Conservation (phyloP, 2,797 vertebrate species). For the Dicrostonyx torquatus region DNA sequence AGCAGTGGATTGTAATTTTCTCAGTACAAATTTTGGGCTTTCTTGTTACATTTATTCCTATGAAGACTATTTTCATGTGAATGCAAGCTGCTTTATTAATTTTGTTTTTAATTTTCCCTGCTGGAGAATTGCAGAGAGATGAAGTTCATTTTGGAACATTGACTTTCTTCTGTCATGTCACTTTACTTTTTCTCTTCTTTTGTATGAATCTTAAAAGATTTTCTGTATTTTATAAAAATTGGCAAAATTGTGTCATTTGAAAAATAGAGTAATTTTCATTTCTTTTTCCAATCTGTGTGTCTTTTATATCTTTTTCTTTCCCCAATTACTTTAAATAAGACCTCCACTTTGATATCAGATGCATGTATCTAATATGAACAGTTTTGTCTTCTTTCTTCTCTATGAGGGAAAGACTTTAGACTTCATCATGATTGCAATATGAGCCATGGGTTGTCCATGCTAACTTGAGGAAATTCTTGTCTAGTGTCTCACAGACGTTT, state of each 20-base stretch:
- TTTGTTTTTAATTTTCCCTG: background rate
- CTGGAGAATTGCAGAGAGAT: background rate
- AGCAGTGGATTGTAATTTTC: background rate
- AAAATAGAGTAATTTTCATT: background rate
- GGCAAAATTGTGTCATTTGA: background rate
- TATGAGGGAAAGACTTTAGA: background rate
- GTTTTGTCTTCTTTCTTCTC: background rate
- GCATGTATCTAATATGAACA: background rate
- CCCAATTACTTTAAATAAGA: background rate
- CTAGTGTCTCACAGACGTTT: background rate
- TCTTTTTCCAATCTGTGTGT: background rate
- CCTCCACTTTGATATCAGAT: background rate
- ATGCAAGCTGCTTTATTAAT: background rate
- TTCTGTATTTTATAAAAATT: background rate
- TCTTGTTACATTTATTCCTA: background rate
- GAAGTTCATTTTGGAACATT: background rate
- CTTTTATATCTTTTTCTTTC: background rate
- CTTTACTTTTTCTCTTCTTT: background rate
- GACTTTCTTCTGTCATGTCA: background rate
- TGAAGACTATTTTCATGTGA: background rate
- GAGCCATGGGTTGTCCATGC: background rate
- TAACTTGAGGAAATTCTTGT: background rate
- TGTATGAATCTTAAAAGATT: background rate
- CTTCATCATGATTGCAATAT: background rate
- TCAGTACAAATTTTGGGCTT: background rate